Evolutionary conservation across 2,797 vertebrate species (phyloP).

Genomic region (Acanthurus lineatus): DNA sequence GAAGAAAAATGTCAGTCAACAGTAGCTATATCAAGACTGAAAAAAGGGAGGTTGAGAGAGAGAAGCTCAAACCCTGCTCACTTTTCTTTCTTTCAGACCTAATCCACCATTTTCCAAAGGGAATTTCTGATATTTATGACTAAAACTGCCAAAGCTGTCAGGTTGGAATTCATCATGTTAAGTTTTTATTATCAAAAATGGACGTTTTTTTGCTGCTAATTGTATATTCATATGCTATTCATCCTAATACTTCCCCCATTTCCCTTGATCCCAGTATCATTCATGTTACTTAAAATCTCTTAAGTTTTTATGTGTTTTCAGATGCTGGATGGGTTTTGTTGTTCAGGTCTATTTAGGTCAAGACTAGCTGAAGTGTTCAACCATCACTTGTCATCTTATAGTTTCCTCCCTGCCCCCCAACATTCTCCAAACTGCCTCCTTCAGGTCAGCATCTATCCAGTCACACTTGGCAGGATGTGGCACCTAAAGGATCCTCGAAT

Average conservation of each 20-base stretch:
- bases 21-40: too few species aligned
- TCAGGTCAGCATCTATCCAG: constrained; percentile 14
- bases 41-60: background rate
- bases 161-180: background rate
- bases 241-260: too few species aligned
- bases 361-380: background rate
- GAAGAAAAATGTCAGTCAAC: too few species aligned
- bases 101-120: background rate
- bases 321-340: background rate
- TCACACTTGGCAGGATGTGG: constrained; percentile 11
- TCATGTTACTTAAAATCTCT: background rate
- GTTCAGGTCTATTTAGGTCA: background rate
- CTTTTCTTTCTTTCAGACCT: background rate
- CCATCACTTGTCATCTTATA: background rate
- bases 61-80: background rate
- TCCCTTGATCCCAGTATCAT: background rate
- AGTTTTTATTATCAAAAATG: background rate
- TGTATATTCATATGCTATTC: too few species aligned
- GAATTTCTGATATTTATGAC: too few species aligned
- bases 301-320: background rate
- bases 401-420: background rate
- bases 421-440: background rate
- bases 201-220: background rate
- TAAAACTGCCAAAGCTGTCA: background rate
- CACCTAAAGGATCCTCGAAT: background rate